Evolutionary conservation across 1,140 invertebrate genomes (phyloP).

Genomic region (Gryllus bimaculatus): DNA sequence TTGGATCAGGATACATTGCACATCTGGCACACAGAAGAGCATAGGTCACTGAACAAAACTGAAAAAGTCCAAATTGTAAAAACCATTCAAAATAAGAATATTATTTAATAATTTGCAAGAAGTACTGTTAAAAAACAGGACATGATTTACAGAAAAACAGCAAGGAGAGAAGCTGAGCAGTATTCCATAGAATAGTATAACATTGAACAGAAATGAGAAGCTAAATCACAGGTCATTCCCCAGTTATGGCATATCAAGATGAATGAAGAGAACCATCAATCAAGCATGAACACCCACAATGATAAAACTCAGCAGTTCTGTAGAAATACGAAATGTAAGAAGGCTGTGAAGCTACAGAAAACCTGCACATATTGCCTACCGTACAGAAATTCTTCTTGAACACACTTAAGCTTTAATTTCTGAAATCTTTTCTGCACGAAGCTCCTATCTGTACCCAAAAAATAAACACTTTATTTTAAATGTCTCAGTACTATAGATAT

Average conservation of each 20-base stretch:
- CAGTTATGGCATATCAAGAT: neutral
- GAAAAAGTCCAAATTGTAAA: neutral
- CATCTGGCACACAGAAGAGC: neutral
- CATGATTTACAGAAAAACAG: neutral
- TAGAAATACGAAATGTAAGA: neutral
- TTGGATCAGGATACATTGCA: neutral
- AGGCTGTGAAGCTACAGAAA: neutral
- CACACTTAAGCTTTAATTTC: neutral
- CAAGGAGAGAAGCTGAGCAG: neutral
- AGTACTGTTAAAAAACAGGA: neutral
- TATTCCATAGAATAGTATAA: no score
- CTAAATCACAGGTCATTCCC: neutral
- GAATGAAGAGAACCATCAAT: neutral
- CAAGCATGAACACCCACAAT: neutral
- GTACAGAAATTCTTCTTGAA: neutral
- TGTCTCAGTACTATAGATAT: neutral
- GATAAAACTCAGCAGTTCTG: neutral
- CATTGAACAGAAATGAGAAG: neutral
- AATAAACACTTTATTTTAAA: neutral
- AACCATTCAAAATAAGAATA: neutral
- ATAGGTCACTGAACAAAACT: neutral
- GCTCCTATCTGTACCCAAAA: neutral
- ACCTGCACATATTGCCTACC: neutral
- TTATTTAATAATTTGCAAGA: neutral
- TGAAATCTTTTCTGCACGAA: neutral